These are phyloP conservation scores for Gyps fulvus DNA, from an alignment of 2,113 vertebrate species.

Conservation along the genomic window DNA sequence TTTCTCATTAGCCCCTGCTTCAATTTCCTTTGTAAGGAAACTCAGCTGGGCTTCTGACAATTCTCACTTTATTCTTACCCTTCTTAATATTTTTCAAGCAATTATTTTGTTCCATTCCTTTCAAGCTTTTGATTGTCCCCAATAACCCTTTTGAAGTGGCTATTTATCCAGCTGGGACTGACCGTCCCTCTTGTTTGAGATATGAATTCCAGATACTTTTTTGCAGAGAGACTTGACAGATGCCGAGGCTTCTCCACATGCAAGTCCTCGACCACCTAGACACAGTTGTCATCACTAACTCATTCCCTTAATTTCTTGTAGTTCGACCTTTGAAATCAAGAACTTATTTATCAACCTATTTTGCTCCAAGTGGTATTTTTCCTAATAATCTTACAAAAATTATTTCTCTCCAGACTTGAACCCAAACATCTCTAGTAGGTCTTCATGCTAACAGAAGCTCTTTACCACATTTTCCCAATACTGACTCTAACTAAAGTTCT, in stretches of 20 bases:
- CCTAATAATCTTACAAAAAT: background rate
- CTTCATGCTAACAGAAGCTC: background rate
- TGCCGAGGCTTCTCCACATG: background rate
- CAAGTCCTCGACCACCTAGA: background rate
- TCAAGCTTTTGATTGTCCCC: constrained; percentile 1
- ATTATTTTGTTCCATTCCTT: constrained; percentile 6
- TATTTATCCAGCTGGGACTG: constrained; percentile 11
- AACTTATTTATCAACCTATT: background rate
- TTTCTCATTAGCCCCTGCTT: constrained; percentile 24
- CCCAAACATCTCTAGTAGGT: background rate
- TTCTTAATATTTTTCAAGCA: constrained; percentile 29
- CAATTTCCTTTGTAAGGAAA: constrained; percentile 40
- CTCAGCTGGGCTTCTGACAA: constrained; percentile 3
- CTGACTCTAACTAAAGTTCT: background rate
- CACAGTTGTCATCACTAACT: background rate
- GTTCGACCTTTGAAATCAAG: background rate
- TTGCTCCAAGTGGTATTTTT: background rate
- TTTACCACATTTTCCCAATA: background rate
- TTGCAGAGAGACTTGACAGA: background rate
- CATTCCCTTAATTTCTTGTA: background rate
- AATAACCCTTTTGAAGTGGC: background rate
- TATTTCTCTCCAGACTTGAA: background rate
- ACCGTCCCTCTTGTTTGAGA: background rate
- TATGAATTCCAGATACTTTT: background rate
- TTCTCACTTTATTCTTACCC: background rate